Percentiles rank a stretch among this genome's conserved stretches.
Evolutionary conservation across 2,113 vertebrate genomes (phyloP).

Genomic region (Erythrolamprus reginae): DNA sequence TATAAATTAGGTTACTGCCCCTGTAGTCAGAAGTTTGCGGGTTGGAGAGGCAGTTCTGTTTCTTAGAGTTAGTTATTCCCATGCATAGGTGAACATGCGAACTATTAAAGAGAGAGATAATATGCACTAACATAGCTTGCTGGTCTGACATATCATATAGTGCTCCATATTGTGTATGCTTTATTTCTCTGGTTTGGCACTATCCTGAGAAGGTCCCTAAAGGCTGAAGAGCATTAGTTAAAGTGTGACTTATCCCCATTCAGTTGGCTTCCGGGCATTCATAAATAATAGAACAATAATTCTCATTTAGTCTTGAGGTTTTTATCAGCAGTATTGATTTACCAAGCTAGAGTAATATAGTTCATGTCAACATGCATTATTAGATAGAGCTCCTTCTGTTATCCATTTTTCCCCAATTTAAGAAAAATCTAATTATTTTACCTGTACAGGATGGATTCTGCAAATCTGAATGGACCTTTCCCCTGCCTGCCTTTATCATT

Average conservation of each 20-base stretch:
- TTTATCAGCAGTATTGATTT: neutral
- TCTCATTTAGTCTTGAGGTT: neutral
- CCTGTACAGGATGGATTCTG: neutral
- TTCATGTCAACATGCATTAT: neutral
- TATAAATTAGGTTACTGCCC: neutral
- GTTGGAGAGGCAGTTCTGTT: neutral
- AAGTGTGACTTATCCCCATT: neutral
- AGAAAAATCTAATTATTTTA: neutral
- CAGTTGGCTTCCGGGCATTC: neutral
- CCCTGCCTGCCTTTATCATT: neutral
- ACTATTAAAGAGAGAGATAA: neutral
- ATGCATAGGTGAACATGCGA: neutral
- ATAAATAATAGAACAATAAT: neutral
- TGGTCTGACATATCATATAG: neutral
- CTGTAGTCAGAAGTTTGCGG: neutral
- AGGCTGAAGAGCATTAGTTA: neutral
- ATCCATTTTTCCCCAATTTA: neutral
- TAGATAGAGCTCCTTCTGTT: neutral
- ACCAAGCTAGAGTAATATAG: neutral
- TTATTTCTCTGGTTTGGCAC: neutral
- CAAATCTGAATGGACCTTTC: neutral
- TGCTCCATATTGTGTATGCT: too few species aligned
- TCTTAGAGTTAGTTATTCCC: too few species aligned
- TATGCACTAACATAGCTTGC: neutral
- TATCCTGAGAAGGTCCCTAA: neutral